Evolutionary conservation across 2,888 invertebrate genomes (phyloP), one percentile per base, ranked within the genome.

Genomic region (Rosalia funebris): DNA sequence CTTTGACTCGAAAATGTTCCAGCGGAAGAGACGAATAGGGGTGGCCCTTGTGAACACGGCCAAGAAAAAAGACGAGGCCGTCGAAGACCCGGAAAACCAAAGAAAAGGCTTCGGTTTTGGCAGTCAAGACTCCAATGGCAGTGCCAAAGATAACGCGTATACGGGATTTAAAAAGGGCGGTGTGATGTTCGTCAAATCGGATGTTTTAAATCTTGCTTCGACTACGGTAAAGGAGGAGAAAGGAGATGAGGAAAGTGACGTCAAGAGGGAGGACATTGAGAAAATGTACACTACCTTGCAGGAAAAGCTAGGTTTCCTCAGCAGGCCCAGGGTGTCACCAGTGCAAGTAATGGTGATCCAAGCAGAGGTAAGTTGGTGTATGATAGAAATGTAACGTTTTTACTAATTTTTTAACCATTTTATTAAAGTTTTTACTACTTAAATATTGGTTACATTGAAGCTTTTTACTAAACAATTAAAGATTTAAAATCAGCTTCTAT

Each of bases 291-390:
- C 79, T 20, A 77, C 83, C 4, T 82, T 88, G 46, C 81, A 81
- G 62, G 86, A 86, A 66, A 88, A 88, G 74, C 78, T 88, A 36
- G 82, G 79, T 62, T 88, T 87, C 75, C 75, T 88, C 50, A 83
- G 84, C 16, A 83, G 84, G 66, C 82, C 83, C 9, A 76, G 81
- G 16, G 83, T 85, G 12, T 84, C 86, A 39, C 83, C 87, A 2
- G 86, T 87, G 37, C 87, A 87, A 81, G 77, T 83, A 19, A 86
- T 88, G 84, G 79, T 84, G 39, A 86, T 88, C 69, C 87, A 88
- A 79, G 80, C 87, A 66, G 85, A 88, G 79, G 88, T 87, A 72
- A 74, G 73, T 71, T 31, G 15, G 15, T 25, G 10, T 4, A 1
- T 4, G 19, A 32, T 25, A 31, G 20, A n/a, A n/a, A n/a, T n/a